Percentiles rank a stretch among this genome's conserved stretches.
Evolutionary conservation across 2,888 invertebrate genomes (phyloP).

Genomic region (Neoaliturus tenellus): DNA sequence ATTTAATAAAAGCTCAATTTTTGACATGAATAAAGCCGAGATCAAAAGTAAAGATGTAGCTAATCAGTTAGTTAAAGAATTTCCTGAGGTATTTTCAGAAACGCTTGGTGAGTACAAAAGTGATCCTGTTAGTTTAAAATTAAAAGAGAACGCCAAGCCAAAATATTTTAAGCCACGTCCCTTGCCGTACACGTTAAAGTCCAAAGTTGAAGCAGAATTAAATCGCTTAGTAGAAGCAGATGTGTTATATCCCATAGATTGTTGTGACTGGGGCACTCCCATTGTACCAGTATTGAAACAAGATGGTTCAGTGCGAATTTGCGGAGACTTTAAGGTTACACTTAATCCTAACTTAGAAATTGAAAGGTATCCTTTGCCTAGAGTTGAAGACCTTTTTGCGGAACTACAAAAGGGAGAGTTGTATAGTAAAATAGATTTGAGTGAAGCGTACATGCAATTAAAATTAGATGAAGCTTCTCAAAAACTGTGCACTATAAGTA

Average conservation of each 20-base stretch:
- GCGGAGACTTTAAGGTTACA: conserved; percentile 68
- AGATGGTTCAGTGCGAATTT: conserved; percentile 68
- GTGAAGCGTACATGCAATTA: conserved; percentile 70
- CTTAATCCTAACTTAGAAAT: conserved; percentile 67
- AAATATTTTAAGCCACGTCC: conserved; percentile 63
- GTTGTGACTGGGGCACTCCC: conserved; percentile 68
- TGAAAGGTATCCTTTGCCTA: conserved; percentile 65
- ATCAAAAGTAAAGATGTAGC: not conserved
- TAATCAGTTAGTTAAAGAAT: conserved; percentile 14
- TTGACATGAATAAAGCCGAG: not conserved
- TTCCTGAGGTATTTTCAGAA: conserved; percentile 53
- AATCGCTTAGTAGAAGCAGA: conserved; percentile 61
- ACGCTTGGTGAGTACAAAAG: conserved; percentile 46
- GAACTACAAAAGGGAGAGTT: conserved; percentile 66
- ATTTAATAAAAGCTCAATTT: not conserved
- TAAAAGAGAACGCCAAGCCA: conserved; percentile 60
- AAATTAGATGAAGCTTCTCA: conserved; percentile 68
- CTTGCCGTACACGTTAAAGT: conserved; percentile 64
- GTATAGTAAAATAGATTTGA: conserved; percentile 69
- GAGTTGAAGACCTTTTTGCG: conserved; percentile 63
- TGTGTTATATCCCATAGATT: conserved; percentile 62
- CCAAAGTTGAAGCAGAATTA: conserved; percentile 64
- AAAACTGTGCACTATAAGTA: conserved; percentile 68
- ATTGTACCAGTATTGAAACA: conserved; percentile 69
- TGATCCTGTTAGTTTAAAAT: not conserved